Base-by-base conservation (phyloP, 1,140 invertebrate species). In the Bombus impatiens region DNA sequence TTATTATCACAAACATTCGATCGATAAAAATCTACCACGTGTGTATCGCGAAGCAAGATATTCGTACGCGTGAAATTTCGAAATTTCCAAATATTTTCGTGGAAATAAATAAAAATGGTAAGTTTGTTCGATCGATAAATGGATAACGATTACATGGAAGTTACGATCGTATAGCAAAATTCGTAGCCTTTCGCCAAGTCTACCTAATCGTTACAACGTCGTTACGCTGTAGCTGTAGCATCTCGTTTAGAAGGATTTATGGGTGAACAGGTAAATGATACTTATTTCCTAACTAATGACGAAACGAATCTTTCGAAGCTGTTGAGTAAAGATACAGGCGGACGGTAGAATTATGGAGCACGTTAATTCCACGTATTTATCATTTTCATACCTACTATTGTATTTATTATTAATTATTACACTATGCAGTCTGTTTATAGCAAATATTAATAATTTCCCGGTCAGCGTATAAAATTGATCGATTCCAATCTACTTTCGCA, bases 131-230 rank as follows among this genome's bases (percentile, higher is more conserved):
- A 12, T 35, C 47, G 80, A 82, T 47, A 47, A 82, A 82, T 74
- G n/a, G 3, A 0, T 25, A 22, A 9, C 57, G 71, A 82, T 75
- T 22, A 75, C 57, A 0, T 18, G 5, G 5, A 53, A 22, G 22
- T 53, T 47, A 32, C 53, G 18, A 9, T 42, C 13, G 40, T n/a
- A n/a, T n/a, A 44, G 40, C 32, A 44, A 78, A 42, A 42, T 25
- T 37, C 37, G 18, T 32, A 22, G 28, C n/a, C 47, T 57, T 37
- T 57, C 28, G 40, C 25, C n/a, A 47, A 75, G 28, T 25, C 57
- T 12, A 67, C 57, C 35, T 28, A n/a, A 71, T 65, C 70, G 44
- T 82, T 75, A 75, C 53, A 75, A n/a, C 44, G 70, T 75, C 80
- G 53, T 82, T 82, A 67, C 40, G 18, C 18, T 53, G 47, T 53